A percentile compares a stretch with the other conserved stretches of the same genome.
Conservation (phyloP, 2,888 invertebrate genomes). For the Eupithecia insigniata region DNA sequence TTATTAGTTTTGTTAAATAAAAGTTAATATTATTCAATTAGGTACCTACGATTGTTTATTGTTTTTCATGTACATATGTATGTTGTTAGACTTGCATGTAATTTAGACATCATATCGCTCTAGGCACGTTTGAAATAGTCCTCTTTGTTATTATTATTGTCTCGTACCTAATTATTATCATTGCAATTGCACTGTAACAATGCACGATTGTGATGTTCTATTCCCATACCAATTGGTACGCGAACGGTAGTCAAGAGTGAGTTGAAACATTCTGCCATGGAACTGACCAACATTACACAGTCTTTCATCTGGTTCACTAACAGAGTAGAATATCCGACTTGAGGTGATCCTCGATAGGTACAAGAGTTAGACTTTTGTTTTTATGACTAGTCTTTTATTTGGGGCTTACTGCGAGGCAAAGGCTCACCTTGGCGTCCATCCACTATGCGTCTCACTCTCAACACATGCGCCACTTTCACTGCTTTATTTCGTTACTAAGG, state of each 20-base stretch:
- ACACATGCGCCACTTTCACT: too few species aligned
- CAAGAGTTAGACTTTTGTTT: too few species aligned
- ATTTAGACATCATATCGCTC: conserved; percentile 10
- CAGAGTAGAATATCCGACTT: neutral
- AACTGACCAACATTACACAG: neutral
- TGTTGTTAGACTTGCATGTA: conserved; percentile 5
- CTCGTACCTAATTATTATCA: conserved; percentile 21
- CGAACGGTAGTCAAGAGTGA: conserved; percentile 1
- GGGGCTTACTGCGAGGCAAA: neutral
- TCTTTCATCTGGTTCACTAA: too few species aligned
- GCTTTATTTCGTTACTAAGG: neutral
- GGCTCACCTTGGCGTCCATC: neutral
- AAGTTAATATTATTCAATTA: neutral
- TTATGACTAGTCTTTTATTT: too few species aligned
- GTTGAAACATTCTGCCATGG: too few species aligned
- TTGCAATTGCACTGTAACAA: conserved; percentile 24
- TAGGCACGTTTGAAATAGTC: conserved; percentile 10
- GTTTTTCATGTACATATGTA: neutral
- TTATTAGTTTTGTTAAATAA: neutral
- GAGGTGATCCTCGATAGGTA: neutral
- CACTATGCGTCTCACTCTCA: too few species aligned
- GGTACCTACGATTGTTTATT: too few species aligned
- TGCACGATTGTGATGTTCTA: conserved; percentile 31
- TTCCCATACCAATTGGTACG: conserved; percentile 24
- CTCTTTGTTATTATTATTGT: conserved; percentile 15